Base-by-base conservation (phyloP, 2,797 vertebrate species). In the Gymnopithys bicolor region DNA sequence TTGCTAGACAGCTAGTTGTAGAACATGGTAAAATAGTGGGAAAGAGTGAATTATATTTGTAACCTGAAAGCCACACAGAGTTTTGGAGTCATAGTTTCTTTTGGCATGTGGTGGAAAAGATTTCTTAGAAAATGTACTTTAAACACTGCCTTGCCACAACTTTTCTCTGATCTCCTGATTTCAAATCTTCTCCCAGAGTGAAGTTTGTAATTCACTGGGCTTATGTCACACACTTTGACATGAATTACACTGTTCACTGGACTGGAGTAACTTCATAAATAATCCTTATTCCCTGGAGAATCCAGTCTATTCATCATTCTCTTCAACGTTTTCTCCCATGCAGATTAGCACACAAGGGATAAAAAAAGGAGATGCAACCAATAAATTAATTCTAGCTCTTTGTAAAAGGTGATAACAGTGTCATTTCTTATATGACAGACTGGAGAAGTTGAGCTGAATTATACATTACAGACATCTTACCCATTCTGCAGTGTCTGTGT, bases 391-490 rank as follows among this genome's bases (percentile, higher is more conserved):
- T 2, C 14, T 49, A 64, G 18, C 14, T 90, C 37, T 82, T 91
- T 76, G 37, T 81, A 64, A 91, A 89, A 91, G 67, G 67, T 82
- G 76, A 8, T 79, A 91, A 84, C 24, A 35, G 58, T 88, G 22
- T 56, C 49, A 43, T 91, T 94, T 88, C 74, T 79, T 82, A 70
- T 21, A 24, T 30, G 33, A 55, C 1, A 3, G 56, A n/a, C 53
- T 70, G 74, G 45, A 84, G 30, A 66, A 93, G n/a, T 59, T 2
- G 16, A 86, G 49, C 60, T 97, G 68, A 96, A 96, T 97, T 94
- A 96, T 96, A 95, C 83, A 94, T 96, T 95, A 84, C 77, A 94
- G 73, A 79, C 59, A 76, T 91, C 49, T 76, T 90, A 81, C 52
- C 28, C 85, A 0, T 82, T 82, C 84, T 91, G 53, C 74, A 79